These are phyloP conservation scores for Orthosia cruda DNA, from an alignment of 2,888 invertebrate species.

Conservation along the genomic window DNA sequence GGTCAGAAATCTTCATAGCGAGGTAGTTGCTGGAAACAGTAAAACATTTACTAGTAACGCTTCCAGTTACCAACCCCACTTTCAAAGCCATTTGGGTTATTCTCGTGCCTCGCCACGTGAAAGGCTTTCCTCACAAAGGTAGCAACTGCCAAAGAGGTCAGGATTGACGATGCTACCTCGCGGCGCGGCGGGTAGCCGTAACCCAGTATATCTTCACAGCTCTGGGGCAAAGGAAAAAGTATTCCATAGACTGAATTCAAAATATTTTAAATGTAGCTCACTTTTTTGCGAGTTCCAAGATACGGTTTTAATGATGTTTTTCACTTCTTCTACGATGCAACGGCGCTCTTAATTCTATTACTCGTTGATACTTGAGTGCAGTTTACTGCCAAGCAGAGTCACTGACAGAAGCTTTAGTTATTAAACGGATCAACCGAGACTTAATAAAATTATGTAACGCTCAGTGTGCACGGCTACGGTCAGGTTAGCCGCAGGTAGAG, in stretches of 20 bases:
- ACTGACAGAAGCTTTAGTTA: background rate
- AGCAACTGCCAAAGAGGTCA: constrained; percentile 51
- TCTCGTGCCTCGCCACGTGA: constrained; percentile 29
- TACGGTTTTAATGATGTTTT: background rate
- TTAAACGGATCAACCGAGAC: background rate
- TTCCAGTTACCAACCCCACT: constrained; percentile 15
- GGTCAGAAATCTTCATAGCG: background rate
- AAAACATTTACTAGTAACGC: constrained; percentile 24
- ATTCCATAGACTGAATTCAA: background rate
- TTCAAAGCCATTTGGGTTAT: constrained; percentile 41
- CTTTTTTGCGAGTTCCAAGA: background rate
- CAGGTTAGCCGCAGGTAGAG: too few relatives aligned
- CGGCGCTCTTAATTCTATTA: background rate
- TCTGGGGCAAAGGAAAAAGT: background rate
- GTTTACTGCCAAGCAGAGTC: too few relatives aligned
- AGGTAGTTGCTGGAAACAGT: background rate
- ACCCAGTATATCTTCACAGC: constrained; percentile 34
- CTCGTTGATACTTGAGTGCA: background rate
- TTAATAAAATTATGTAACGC: too few relatives aligned
- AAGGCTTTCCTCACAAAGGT: constrained; percentile 52
- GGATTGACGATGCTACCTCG: constrained; percentile 35
- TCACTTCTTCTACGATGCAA: background rate
- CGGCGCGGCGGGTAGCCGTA: constrained; percentile 44
- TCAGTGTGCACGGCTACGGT: too few relatives aligned
- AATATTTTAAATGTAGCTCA: background rate